A percentile compares a stretch with the other conserved stretches of the same genome.
phyloP scores from a whole-genome alignment of 1,140 invertebrate genomes.

The Chymomyza costata region DNA sequence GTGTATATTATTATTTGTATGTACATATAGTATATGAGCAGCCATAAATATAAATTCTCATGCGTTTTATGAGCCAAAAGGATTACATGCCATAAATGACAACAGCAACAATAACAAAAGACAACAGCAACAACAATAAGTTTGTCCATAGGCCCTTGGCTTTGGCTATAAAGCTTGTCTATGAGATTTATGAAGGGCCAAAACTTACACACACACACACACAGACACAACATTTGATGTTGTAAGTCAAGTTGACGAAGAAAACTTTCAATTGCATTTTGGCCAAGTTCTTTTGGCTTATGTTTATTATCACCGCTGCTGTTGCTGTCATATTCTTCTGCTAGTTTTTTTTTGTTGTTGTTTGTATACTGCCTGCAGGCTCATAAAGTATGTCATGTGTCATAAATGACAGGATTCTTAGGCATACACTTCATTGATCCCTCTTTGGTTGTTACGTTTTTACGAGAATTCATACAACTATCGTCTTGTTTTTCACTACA shows the following conservation, averaged over 20 bases:
- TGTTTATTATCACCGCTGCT: slow-evolving; percentile 61
- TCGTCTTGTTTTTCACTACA: too few species aligned
- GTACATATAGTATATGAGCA: too few species aligned
- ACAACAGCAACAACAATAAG: too few species aligned
- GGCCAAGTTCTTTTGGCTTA: slow-evolving; percentile 52
- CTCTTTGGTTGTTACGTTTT: slow-evolving; percentile 55
- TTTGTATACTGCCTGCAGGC: slow-evolving; percentile 8
- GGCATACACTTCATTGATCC: slow-evolving; percentile 71
- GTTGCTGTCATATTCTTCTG: slow-evolving; percentile 3
- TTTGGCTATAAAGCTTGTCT: too few species aligned
- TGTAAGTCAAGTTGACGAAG: slow-evolving; percentile 41
- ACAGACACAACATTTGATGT: too few species aligned
- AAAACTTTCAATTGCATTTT: slow-evolving; percentile 69
- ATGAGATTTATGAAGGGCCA: too few species aligned
- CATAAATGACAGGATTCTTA: slow-evolving; percentile 72
- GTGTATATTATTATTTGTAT: slow-evolving; percentile 26
- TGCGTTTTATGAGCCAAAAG: slow-evolving; percentile 43
- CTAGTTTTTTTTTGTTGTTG: background rate
- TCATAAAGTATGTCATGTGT: slow-evolving; percentile 70
- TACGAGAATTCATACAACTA: slow-evolving; percentile 35
- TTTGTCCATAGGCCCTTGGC: too few species aligned
- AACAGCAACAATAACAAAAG: background rate
- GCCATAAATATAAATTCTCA: slow-evolving; percentile 49
- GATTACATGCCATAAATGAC: too few species aligned
- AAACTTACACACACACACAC: too few species aligned